Conservation (phyloP, 2,113 vertebrate genomes). For the Tamias sibiricus region DNA sequence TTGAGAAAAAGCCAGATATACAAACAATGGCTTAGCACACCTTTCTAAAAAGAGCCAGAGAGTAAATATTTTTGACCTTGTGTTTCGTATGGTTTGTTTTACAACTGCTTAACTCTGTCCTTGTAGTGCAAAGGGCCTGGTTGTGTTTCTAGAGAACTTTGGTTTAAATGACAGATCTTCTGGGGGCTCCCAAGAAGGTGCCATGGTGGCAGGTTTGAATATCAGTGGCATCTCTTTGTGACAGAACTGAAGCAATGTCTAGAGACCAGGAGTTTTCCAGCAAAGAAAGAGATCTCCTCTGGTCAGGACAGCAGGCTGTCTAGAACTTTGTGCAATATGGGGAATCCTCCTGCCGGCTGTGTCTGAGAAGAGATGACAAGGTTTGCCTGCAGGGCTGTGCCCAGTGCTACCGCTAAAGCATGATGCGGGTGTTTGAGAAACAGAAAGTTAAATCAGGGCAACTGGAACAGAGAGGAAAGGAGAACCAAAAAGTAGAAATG, state of each 20-base stretch:
- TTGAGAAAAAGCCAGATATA: slow-evolving; percentile 2
- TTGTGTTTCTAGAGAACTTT: background rate
- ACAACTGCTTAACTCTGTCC: background rate
- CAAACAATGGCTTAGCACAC: background rate
- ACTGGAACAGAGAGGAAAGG: background rate
- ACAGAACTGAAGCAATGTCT: background rate
- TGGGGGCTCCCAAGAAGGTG: background rate
- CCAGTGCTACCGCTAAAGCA: background rate
- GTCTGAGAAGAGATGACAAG: background rate
- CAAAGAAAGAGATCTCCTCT: background rate
- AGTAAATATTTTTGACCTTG: background rate
- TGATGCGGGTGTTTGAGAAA: background rate
- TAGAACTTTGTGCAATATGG: background rate
- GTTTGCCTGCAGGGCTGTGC: background rate
- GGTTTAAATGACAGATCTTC: background rate
- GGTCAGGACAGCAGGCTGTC: background rate
- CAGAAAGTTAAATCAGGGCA: background rate
- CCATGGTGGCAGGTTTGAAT: background rate
- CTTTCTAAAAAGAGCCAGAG: slow-evolving; percentile 31
- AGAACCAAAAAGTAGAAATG: background rate
- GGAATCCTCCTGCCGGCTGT: background rate
- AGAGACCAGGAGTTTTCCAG: background rate
- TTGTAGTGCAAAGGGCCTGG: background rate
- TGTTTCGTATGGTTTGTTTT: background rate
- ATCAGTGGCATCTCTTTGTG: background rate